A percentile compares a stretch with the other conserved stretches of the same genome.
These are phyloP conservation scores for Alectoris magna DNA, from an alignment of 2,797 vertebrate genomes.

Conservation along the genomic window DNA sequence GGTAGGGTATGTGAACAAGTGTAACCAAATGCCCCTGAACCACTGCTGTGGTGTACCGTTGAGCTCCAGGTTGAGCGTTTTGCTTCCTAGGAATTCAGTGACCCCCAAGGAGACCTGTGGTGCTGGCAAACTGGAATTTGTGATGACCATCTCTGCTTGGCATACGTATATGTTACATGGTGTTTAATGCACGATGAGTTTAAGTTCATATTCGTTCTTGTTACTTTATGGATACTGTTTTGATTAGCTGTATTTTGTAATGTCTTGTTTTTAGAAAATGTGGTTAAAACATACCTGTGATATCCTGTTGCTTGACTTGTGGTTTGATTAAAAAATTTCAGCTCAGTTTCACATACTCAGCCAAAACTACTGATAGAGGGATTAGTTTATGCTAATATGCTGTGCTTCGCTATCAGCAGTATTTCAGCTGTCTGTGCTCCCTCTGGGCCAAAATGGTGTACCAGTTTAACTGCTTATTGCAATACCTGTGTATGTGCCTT, in stretches of 20 bases:
- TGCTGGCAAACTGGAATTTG: not conserved
- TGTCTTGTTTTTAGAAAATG: not conserved
- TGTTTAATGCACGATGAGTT: not conserved
- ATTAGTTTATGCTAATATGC: slow-evolving; percentile 62
- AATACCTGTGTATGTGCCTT: slow-evolving; percentile 34
- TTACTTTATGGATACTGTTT: not conserved
- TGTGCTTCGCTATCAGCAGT: not conserved
- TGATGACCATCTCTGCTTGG: not conserved
- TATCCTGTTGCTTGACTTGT: slow-evolving; percentile 21
- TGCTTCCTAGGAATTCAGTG: not conserved
- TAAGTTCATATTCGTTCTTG: not conserved
- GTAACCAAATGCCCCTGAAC: fast-evolving
- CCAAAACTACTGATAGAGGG: slow-evolving; percentile 9
- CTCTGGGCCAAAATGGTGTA: slow-evolving; percentile 13
- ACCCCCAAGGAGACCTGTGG: not conserved
- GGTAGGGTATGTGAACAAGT: not conserved
- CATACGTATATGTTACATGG: not conserved
- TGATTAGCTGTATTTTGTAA: not conserved
- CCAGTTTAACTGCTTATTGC: slow-evolving; percentile 52
- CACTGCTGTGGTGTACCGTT: not conserved
- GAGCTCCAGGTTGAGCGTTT: not conserved
- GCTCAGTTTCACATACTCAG: slow-evolving; percentile 33
- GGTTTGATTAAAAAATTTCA: slow-evolving; percentile 32
- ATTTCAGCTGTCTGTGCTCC: slow-evolving; percentile 40
- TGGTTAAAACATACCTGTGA: slow-evolving; percentile 32